Conservation (phyloP, 2,797 vertebrate genomes). For the Pachyuromys duprasi region DNA sequence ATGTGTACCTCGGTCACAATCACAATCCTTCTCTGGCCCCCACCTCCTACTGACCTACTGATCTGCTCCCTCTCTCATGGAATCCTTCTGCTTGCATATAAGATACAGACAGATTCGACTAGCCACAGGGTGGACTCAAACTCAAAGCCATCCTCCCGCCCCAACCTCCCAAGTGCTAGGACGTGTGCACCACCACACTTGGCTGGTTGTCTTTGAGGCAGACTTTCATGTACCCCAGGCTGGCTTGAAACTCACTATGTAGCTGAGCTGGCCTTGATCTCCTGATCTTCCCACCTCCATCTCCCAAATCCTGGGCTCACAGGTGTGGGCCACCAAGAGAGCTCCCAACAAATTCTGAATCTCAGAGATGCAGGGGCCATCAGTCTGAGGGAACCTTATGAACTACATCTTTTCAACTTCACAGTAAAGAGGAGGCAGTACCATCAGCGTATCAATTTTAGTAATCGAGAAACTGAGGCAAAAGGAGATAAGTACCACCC, state of each 20-base stretch:
- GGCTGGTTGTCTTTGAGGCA: background rate
- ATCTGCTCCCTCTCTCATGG: too few species aligned
- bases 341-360: background rate
- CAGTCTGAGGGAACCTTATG: background rate
- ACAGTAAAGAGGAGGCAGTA: background rate
- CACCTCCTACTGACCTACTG: background rate
- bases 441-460: background rate
- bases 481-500: background rate
- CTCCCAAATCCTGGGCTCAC: background rate
- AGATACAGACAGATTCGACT: too few species aligned
- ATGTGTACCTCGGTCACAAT: background rate
- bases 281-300: background rate
- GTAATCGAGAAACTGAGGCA: slow-evolving; percentile 14
- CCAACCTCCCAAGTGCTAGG: too few species aligned
- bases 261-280: background rate
- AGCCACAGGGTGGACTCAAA: too few species aligned
- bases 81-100: too few species aligned
- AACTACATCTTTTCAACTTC: background rate
- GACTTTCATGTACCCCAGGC: background rate
- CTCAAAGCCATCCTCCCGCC: too few species aligned
- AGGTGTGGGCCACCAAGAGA: background rate
- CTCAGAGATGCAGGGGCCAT: background rate
- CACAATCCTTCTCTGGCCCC: background rate
- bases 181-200: too few species aligned
- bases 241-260: background rate